Evolutionary conservation across 2,888 invertebrate genomes (phyloP).

Genomic region (Nomada fabriciana): DNA sequence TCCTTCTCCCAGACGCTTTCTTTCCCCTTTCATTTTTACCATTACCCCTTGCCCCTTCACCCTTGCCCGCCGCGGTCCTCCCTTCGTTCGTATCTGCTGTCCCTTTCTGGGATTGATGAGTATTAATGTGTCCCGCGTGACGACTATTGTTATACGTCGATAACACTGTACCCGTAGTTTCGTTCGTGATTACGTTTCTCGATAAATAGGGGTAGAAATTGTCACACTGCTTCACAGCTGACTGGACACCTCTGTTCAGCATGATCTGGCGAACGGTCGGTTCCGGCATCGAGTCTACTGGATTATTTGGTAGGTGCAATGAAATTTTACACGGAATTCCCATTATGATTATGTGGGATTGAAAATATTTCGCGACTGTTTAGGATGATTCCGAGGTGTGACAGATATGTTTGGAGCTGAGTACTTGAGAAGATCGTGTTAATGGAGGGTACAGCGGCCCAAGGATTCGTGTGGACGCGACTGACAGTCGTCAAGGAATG

Average conservation of each 20-base stretch:
- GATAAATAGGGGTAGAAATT: background rate
- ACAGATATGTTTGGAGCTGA: too few relatives aligned
- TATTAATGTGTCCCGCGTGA: slow-evolving; percentile 7
- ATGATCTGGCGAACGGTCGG: background rate
- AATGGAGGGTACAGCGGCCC: too few relatives aligned
- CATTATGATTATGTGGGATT: too few relatives aligned
- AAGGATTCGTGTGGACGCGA: too few relatives aligned
- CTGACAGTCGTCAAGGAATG: too few relatives aligned
- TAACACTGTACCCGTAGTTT: slow-evolving; percentile 16
- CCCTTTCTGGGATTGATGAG: slow-evolving; percentile 10
- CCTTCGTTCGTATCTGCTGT: background rate
- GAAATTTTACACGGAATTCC: background rate
- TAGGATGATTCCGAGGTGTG: too few relatives aligned
- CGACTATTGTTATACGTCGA: slow-evolving; percentile 16
- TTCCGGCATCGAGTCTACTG: background rate
- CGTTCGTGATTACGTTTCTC: slow-evolving; percentile 1
- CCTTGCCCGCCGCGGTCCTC: background rate
- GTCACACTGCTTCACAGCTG: background rate
- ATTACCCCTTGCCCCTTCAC: background rate
- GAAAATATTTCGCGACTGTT: too few relatives aligned
- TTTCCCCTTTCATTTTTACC: background rate
- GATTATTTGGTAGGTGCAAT: slow-evolving; percentile 11
- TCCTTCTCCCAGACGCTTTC: background rate
- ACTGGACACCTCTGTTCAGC: background rate
- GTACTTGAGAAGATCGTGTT: too few relatives aligned